Base-by-base conservation (phyloP, 2,888 invertebrate species). In the Rambutsinella grinnellia region DNA sequence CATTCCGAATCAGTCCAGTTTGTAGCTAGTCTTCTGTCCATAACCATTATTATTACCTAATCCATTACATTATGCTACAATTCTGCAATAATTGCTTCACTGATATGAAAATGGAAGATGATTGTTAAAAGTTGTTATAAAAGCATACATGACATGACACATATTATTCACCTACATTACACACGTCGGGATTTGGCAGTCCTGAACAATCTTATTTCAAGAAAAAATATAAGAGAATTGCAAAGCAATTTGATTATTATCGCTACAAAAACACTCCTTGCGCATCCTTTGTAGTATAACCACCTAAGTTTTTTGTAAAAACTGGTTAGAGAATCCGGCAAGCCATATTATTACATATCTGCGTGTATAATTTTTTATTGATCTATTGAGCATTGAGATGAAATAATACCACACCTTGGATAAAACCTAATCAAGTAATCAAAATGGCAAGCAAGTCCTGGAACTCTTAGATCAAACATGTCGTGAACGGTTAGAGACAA, bases 41-140 rank as follows among this genome's bases (percentile, higher is more conserved):
- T 36, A 58, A 10, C 17, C 27, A 27, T 28, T 51, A 44, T 56
- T 66, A 66, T 66, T 56, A 44, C 10, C 46, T 56, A 54, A 54
- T 65, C 28, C 17, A 65, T 28, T 44, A 54, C 44, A 21, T 56
- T 63, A 36, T 36, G 6, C 13, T 49, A 28, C 51, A 26, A 46
- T 46, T 47, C 49, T 23, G 8, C 47, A 27, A 27, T 27, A 26
- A 51, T 63, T 63, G 36, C 36, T 36, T 36, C 13, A 13, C 36
- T n/a, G n/a, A n/a, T n/a, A n/a, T n/a, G n/a, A n/a, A n/a, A n/a
- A n/a, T n/a, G n/a, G n/a, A n/a, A n/a, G n/a, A n/a, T n/a, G n/a
- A n/a, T n/a, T n/a, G n/a, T n/a, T n/a, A n/a, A n/a, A n/a, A n/a
- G n/a, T n/a, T n/a, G n/a, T n/a, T n/a, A 36, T 8, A 36, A 36